Evolutionary conservation across 2,888 invertebrate genomes (phyloP).

Genomic region (Hermaeophaga mercurialis): DNA sequence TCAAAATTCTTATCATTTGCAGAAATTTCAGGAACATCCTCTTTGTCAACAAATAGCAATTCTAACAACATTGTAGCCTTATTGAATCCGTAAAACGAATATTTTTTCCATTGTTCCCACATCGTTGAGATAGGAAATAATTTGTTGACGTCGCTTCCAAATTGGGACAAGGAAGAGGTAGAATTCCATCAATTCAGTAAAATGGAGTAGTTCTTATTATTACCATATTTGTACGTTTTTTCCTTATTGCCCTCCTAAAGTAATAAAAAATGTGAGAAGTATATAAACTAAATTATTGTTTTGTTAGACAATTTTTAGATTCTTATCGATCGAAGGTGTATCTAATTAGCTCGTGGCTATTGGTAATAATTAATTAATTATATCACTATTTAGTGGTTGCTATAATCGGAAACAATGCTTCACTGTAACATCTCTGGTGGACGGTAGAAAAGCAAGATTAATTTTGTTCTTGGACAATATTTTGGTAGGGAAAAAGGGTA

Average conservation of each 20-base stretch:
- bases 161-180: conserved; percentile 42
- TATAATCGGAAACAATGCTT: too few relatives aligned
- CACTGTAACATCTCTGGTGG: too few relatives aligned
- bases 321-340: too few relatives aligned
- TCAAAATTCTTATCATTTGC: not conserved
- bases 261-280: conserved; percentile 8
- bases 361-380: too few relatives aligned
- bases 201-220: conserved; percentile 45
- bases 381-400: too few relatives aligned
- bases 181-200: conserved; percentile 40
- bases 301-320: not conserved
- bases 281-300: not conserved
- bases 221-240: conserved; percentile 29
- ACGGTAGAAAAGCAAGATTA: too few relatives aligned
- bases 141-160: conserved; percentile 42
- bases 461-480: too few relatives aligned
- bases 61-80: not conserved
- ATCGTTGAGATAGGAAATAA: conserved; percentile 47
- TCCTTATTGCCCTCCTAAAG: conserved; percentile 21
- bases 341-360: too few relatives aligned
- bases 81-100: conserved; percentile 31
- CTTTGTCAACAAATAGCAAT: not conserved
- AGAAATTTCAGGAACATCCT: not conserved
- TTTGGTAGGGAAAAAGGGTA: too few relatives aligned
- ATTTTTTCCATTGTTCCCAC: conserved; percentile 43